Evolutionary conservation across 2,888 invertebrate species (phyloP).

Genomic region (Drosophila anomalipes): DNA sequence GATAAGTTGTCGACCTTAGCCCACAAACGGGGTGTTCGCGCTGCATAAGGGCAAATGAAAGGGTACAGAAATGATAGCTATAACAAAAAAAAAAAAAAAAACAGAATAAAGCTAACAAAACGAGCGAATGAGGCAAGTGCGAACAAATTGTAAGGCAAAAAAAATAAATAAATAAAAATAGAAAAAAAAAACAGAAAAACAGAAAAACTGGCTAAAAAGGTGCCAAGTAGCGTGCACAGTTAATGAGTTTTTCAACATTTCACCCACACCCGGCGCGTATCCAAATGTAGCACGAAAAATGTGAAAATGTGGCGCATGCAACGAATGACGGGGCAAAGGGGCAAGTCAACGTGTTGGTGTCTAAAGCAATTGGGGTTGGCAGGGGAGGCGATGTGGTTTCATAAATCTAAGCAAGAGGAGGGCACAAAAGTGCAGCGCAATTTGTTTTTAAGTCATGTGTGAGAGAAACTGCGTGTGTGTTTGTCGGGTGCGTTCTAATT

Average conservation of each 20-base stretch:
- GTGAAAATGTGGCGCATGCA: slow-evolving; percentile 69
- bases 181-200: not conserved
- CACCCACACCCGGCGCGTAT: slow-evolving; percentile 41
- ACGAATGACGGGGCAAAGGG: not conserved
- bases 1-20: slow-evolving; percentile 78
- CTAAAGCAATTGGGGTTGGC: slow-evolving; percentile 22
- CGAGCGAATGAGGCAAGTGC: slow-evolving; percentile 48
- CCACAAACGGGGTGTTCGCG: slow-evolving; percentile 56
- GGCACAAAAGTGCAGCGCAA: slow-evolving; percentile 73
- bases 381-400: slow-evolving; percentile 48
- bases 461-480: slow-evolving; percentile 29
- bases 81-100: slow-evolving; percentile 14
- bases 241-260: slow-evolving; percentile 76
- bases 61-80: slow-evolving; percentile 10
- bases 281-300: slow-evolving; percentile 78
- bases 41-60: slow-evolving; percentile 9
- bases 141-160: slow-evolving; percentile 57
- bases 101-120: slow-evolving; percentile 42
- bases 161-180: slow-evolving; percentile 9
- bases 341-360: slow-evolving; percentile 18
- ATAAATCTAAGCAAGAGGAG: slow-evolving; percentile 65
- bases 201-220: slow-evolving; percentile 56
- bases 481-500: slow-evolving; percentile 70
- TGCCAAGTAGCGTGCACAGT: slow-evolving; percentile 82
- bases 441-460: slow-evolving; percentile 72